Conservation (phyloP, 2,797 vertebrate genomes). For the Silurus aristotelis region DNA sequence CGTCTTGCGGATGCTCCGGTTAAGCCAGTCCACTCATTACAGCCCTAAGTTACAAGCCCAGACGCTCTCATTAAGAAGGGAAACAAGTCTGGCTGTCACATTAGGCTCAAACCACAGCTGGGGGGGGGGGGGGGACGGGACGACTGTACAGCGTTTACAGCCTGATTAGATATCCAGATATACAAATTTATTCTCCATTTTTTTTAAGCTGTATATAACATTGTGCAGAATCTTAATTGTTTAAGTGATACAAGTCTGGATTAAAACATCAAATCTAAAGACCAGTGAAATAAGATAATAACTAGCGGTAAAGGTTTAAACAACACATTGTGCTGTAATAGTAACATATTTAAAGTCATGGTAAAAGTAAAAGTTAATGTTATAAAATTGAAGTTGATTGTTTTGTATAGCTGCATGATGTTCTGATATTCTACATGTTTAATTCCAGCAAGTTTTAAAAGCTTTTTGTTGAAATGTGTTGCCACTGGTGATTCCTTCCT, state of each 20-base stretch:
- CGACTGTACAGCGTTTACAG: neutral
- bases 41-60: neutral
- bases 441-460: neutral
- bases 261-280: neutral
- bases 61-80: conserved; percentile 2
- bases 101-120: conserved; percentile 22
- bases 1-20: neutral
- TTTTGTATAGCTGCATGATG: too few species aligned
- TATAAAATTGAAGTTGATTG: neutral
- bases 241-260: too few species aligned
- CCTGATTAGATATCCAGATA: neutral
- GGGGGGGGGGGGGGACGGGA: too few species aligned
- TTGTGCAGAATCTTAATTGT: too few species aligned
- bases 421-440: neutral
- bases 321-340: neutral
- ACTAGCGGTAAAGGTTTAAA: neutral
- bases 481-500: neutral
- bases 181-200: neutral
- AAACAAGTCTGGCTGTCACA: conserved; percentile 13
- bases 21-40: conserved; percentile 18
- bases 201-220: neutral
- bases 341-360: neutral
- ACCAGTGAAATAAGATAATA: neutral
- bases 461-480: neutral
- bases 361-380: neutral